These are phyloP conservation scores for Lapara coniferarum DNA, from an alignment of 2,888 invertebrate genomes.

Conservation along the genomic window DNA sequence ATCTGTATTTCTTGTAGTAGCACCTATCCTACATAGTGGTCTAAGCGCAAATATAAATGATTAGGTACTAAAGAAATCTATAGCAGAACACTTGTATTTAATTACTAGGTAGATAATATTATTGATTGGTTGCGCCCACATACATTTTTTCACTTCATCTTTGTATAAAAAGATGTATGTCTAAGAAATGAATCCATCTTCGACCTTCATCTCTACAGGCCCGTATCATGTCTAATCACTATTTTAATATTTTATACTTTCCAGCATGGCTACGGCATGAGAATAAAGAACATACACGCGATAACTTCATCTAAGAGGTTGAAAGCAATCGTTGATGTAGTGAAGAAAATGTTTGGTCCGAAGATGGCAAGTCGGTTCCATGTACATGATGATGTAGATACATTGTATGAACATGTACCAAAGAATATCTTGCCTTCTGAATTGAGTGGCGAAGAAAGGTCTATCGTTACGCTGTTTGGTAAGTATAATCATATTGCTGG, in stretches of 20 bases:
- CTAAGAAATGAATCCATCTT: too few species aligned
- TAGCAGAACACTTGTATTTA: background rate
- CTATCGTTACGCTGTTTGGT: background rate
- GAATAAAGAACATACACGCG: background rate
- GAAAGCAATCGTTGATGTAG: background rate
- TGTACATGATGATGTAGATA: background rate
- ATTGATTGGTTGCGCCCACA: too few species aligned
- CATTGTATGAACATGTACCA: background rate
- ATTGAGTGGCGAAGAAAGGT: background rate
- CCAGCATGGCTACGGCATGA: background rate
- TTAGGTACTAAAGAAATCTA: too few species aligned
- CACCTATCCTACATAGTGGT: too few species aligned
- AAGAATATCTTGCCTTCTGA: conserved; percentile 1
- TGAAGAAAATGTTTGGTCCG: background rate
- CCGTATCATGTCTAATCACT: too few species aligned
- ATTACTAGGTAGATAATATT: too few species aligned
- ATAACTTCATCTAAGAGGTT: background rate
- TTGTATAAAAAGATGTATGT: too few species aligned
- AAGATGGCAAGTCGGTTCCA: background rate
- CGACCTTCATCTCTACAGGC: too few species aligned
- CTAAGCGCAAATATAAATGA: too few species aligned
- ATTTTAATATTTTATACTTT: background rate
- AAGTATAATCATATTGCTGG: background rate
- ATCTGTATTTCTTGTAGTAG: background rate
- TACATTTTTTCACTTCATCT: too few species aligned